Conservation (phyloP, 2,113 vertebrate genomes). For the Nothocercus julius region DNA sequence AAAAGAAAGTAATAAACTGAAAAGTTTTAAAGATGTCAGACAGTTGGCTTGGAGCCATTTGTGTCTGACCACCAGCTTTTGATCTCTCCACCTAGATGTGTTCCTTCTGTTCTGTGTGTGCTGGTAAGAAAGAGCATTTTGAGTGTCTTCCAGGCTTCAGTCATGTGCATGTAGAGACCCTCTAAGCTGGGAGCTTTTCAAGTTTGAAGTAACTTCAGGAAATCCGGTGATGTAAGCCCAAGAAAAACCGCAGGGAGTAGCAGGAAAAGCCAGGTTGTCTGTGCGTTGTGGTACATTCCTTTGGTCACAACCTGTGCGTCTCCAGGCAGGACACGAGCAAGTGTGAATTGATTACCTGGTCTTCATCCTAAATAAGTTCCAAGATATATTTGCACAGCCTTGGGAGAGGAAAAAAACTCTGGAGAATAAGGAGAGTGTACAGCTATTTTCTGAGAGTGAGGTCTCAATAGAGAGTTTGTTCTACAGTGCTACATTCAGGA, state of each 20-base stretch:
- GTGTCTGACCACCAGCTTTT: background rate
- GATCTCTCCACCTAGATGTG: accelerated
- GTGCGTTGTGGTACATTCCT: background rate
- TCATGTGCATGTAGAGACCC: background rate
- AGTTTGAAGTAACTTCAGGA: background rate
- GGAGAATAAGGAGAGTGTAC: background rate
- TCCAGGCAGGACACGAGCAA: background rate
- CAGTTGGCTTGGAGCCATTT: background rate
- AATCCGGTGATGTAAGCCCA: background rate
- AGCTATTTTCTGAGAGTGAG: background rate
- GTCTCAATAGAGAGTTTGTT: background rate
- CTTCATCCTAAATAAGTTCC: background rate
- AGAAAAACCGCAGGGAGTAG: background rate
- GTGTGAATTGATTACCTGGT: background rate
- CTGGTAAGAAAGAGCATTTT: background rate
- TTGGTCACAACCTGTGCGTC: background rate
- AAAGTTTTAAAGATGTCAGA: background rate
- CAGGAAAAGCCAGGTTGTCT: background rate
- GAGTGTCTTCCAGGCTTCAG: background rate
- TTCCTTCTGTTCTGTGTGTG: accelerated
- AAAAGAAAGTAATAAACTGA: background rate
- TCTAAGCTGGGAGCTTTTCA: background rate
- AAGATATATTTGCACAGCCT: background rate
- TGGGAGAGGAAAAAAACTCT: background rate
- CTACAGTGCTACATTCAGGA: background rate